phyloP scores from a whole-genome alignment of 2,113 vertebrate genomes.

The Cygnus buccinator region DNA sequence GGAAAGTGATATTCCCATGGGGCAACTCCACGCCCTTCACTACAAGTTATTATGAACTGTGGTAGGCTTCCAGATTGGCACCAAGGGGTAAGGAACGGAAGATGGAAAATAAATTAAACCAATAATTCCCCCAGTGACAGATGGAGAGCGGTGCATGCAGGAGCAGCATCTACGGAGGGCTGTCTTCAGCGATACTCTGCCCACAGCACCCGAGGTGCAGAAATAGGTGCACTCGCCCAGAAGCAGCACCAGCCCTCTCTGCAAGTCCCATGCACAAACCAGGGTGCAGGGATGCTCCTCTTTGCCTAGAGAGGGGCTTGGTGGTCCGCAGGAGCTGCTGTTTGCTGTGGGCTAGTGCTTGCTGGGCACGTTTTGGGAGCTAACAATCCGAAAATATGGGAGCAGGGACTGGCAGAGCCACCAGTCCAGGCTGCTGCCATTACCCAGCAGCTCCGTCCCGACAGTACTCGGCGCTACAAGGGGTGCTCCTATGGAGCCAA shows the following conservation, averaged over 20 bases:
- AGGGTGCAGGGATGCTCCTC: not conserved
- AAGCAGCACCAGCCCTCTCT: not conserved
- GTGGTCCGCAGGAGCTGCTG: not conserved
- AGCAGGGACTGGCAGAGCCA: not conserved
- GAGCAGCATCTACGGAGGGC: not conserved
- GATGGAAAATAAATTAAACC: not conserved
- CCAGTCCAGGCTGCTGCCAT: rapidly evolving
- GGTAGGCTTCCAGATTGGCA: not conserved
- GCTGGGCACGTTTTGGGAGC: rapidly evolving
- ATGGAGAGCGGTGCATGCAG: not conserved
- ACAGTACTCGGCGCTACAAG: rapidly evolving
- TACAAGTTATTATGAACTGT: not conserved
- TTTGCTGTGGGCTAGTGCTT: rapidly evolving
- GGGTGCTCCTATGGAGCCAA: not conserved
- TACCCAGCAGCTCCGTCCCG: not conserved
- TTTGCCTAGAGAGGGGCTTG: rapidly evolving
- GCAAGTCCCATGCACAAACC: rapidly evolving
- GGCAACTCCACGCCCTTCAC: not conserved
- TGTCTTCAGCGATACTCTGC: rapidly evolving
- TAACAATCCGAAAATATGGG: rapidly evolving
- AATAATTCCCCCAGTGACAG: not conserved
- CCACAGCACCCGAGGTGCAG: rapidly evolving
- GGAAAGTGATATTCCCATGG: not conserved
- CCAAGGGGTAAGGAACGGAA: not conserved
- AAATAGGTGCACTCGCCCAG: not conserved